phyloP scores from a whole-genome alignment of 2,113 vertebrate genomes.

The Budorcas taxicolor region DNA sequence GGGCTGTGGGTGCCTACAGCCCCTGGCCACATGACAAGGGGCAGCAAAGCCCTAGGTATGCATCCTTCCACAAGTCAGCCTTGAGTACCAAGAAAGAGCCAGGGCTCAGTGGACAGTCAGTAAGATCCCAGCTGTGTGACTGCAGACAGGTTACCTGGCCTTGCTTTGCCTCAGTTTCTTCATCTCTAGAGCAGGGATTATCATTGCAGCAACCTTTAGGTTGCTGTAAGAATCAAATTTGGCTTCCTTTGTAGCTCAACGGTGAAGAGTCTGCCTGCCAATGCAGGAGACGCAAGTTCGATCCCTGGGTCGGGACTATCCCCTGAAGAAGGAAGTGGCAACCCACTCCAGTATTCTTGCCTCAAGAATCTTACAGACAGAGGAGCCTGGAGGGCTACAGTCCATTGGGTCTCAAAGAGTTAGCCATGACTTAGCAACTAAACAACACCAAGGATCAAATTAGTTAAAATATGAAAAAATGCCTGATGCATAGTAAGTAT shows the following conservation, averaged over 20 bases:
- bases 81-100: neutral
- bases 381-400: neutral
- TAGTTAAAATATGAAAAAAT: neutral
- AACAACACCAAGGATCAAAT: neutral
- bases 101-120: neutral
- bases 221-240: neutral
- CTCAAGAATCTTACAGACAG: neutral
- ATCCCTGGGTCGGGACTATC: neutral
- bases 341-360: neutral
- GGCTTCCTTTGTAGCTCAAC: neutral
- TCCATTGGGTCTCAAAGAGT: neutral
- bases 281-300: neutral
- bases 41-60: neutral
- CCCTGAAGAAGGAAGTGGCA: neutral
- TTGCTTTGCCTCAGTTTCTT: neutral
- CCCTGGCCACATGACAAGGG: fast-evolving
- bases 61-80: neutral
- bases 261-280: neutral
- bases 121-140: neutral
- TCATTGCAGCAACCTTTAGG: neutral
- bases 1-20: neutral
- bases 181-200: neutral
- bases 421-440: neutral
- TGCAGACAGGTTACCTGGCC: neutral
- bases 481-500: neutral